Base-by-base conservation (phyloP, 2,888 invertebrate genomes). In the Cheilosia vulpina region DNA sequence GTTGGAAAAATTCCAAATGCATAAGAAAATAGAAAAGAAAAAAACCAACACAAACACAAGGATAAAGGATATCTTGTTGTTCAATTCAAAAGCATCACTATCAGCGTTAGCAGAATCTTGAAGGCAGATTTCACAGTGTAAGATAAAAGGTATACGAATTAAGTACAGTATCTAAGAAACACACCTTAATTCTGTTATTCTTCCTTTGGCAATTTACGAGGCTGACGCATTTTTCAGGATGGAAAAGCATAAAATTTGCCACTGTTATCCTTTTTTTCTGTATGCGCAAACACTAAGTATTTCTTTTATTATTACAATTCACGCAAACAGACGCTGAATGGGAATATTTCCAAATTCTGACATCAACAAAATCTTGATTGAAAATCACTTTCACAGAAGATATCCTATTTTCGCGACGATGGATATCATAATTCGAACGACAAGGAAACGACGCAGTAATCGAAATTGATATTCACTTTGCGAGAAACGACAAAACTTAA, bases 121-220 rank as follows among this genome's bases (percentile, higher is more conserved):
- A 81, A 85, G 85, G 85, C 85, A 85, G 81, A 68, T 76, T 85
- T 85, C 85, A 81, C 85, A 85, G 85, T 85, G 85, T 72, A 19
- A 76, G 62, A 76, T 24, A n/a, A 63, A 72, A 55, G 31, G 31
- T 15, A 43, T 31, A 69, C 31, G 11, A 66, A 75, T 13, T 13
- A 73, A 66, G 31, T 5, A 53, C 38, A 52, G 17, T 43, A 78
- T 73, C 57, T 57, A n/a, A 19, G 60, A 71, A 80, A 85, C 85
- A 84, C 84, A 84, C 85, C 81, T 85, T 81, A 60, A 71, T 31
- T 21, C 60, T 21, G 19, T 34, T 75, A 19, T 47, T 62, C 27
- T 24, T 62, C 9, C 0, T 6, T 31, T 31, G 31, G 9, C 1
- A 31, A 31, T 9, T 31, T 31, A 31, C 31, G 2, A 47, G 9